Conservation (phyloP, 2,113 vertebrate genomes). For the Agapornis roseicollis region DNA sequence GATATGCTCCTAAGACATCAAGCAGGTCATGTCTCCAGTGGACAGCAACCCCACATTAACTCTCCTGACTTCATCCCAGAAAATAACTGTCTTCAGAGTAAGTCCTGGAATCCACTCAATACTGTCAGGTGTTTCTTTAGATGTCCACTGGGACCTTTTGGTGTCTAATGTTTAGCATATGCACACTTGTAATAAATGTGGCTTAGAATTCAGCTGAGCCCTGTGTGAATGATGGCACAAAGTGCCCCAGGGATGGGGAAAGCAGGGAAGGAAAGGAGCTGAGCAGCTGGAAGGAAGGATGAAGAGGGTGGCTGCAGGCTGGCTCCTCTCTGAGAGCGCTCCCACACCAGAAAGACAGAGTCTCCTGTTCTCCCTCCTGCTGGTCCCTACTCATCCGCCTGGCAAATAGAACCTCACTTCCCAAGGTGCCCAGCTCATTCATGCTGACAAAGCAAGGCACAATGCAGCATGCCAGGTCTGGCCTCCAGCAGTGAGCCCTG, state of each 20-base stretch:
- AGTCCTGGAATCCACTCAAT: not conserved
- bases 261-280: not conserved
- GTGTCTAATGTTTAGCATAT: not conserved
- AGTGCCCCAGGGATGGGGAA: not conserved
- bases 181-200: not conserved
- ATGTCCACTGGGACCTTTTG: not conserved
- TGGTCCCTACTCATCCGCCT: not conserved
- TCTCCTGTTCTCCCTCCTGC: not conserved
- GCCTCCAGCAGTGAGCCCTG: not conserved
- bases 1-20: not conserved
- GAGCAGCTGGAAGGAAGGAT: not conserved
- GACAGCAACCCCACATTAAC: not conserved
- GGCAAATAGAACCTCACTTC: not conserved
- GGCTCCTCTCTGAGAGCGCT: not conserved
- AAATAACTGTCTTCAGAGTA: not conserved
- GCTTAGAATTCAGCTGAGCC: not conserved
- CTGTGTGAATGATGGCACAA: rapidly evolving
- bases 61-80: not conserved
- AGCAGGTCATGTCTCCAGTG: not conserved
- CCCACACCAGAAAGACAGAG: not conserved
- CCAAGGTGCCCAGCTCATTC: not conserved
- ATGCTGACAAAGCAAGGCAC: not conserved
- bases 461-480: not conserved
- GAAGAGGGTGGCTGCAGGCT: not conserved
- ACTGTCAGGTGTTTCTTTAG: not conserved